Base-by-base conservation (phyloP, 2,797 vertebrate genomes). In the Galagoides demidoff region DNA sequence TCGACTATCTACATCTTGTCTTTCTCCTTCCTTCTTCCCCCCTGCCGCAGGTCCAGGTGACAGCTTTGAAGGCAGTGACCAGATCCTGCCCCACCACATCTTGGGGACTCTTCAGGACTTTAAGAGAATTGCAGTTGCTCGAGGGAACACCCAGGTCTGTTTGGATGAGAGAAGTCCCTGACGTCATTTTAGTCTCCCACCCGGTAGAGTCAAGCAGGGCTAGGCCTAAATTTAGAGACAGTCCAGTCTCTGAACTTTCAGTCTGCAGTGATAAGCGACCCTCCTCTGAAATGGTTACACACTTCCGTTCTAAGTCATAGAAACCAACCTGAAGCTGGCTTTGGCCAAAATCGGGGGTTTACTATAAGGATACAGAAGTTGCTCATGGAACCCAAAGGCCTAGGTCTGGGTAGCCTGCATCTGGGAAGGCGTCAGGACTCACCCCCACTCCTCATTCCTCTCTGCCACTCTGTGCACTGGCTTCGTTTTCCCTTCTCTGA, bases 51-150 rank as follows among this genome's bases (percentile, higher is more conserved):
- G 97, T 83, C 89, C 94, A 0, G 96, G 97, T 37, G 98, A 98
- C 16, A 94, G 39, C 57, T 89, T 96, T 77, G 98, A 98, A 78
- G 95, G 97, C 52, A 49, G 96, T 76, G 98, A 98, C 64, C 98
- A 98, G 98, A 96, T 99, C 96, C 98, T 99, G 95, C 98, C 99
- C 5, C 99, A 99, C 96, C 99, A 99, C 96, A 99, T 99, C 96
- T 98, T 99, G 98, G 99, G 99, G 94, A 99, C 95, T 95, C 98
- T 99, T 84, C 98, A 99, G 87, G 99, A 99, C 92, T 99, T 99
- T 70, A 99, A 90, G 97, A 98, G 82, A 96, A 99, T 99, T 96
- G 99, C 99, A 89, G 77, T 99, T 96, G 97, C 98, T 95, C 99
- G 98, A 98, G 99, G 99, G 90, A 98, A 99, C 63, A 90, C 91